Evolutionary conservation across 35 echinoderm and acorn worm genomes (phyloP), one percentile per base, ranked within the genome.

Genomic region (Amphiura filiformis): DNA sequence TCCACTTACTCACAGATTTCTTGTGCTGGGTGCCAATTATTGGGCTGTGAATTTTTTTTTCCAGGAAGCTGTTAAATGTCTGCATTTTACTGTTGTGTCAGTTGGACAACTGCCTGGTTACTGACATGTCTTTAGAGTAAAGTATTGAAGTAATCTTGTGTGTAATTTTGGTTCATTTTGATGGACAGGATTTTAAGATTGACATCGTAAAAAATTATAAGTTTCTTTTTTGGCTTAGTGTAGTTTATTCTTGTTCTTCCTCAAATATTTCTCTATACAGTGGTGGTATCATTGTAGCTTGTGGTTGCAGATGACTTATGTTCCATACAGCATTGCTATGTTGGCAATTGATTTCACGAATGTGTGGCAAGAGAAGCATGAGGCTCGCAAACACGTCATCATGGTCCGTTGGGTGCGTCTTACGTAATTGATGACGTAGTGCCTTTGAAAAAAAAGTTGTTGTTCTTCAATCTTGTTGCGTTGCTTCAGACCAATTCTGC

Each of bases 261-360:
- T 18, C 61, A 70, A 70, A 70, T 3, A 70, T n/a, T n/a, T 80
- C 78, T n/a, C 78, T 17, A 36, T 80, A 32, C 17, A 80, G n/a
- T 1, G 12, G 13, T 31, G 78, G 78, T 39, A 32, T 1, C 39
- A 5, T 36, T 18, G 44, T 52, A 52, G 17, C 61, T 13, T 26
- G 0, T 39, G 35, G 80, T 4, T 36, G 34, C 38, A 36, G 15
- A 35, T 26, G 36, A 26, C 22, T 41, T 2, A 82, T 13, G 2
- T 38, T 34, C 1, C 18, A 31, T 22, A 82, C 80, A 38, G 32
- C 37, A 4, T 39, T 82, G 2, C 80, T 82, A 44, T 82, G 80
- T 5, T 82, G 37, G 23, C 80, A 39, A 26, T 42, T 42, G 32
- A 82, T 82, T 39, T 82, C 80, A 33, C 80, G 37, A 31, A 82